phyloP scores from a whole-genome alignment of 2,797 vertebrate genomes.

The Sciurus vulgaris region DNA sequence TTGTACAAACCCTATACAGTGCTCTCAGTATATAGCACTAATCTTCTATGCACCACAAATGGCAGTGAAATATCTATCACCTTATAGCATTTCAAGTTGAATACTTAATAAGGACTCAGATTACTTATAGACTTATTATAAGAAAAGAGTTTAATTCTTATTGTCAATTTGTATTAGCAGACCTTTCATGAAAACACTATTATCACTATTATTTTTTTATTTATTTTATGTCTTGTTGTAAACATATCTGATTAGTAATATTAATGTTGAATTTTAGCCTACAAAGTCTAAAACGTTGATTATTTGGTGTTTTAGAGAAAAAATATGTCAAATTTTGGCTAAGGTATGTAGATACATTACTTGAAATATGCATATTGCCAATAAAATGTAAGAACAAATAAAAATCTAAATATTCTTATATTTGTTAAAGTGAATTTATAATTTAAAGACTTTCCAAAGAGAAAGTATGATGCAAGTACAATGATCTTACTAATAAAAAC shows the following conservation, averaged over 20 bases:
- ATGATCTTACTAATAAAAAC: too few species aligned
- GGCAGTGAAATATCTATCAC: neutral
- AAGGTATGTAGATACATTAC: neutral
- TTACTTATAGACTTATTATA: neutral
- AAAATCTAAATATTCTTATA: neutral
- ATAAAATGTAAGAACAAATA: neutral
- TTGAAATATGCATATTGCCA: neutral
- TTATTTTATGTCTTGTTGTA: neutral
- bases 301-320: neutral
- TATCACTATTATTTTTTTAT: too few species aligned
- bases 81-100: neutral
- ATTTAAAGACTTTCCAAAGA: neutral
- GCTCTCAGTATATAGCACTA: neutral
- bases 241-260: neutral
- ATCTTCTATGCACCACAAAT: neutral
- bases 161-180: too few species aligned
- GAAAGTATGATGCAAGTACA: too few species aligned
- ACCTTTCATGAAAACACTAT: too few species aligned
- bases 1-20: too few species aligned
- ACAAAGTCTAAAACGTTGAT: neutral
- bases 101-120: neutral
- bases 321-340: neutral
- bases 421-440: neutral
- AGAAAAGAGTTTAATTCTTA: neutral
- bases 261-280: neutral